These are phyloP conservation scores for Ophonus ardosiacus DNA, from an alignment of 2,888 invertebrate genomes.

Conservation along the genomic window DNA sequence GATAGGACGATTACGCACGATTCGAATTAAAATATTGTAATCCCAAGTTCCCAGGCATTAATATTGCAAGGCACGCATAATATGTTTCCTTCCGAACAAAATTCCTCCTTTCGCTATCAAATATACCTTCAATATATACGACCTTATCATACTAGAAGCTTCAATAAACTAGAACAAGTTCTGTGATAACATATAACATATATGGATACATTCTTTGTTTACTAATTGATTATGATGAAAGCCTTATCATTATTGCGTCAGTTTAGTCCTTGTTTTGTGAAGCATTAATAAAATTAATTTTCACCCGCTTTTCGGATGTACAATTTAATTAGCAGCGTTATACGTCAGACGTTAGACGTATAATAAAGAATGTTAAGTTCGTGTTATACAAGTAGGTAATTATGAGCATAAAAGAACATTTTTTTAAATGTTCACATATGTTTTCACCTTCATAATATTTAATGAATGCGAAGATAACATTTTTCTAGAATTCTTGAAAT, in stretches of 20 bases:
- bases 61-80: constrained; percentile 6
- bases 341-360: background rate
- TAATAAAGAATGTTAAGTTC: background rate
- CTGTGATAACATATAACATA: background rate
- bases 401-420: background rate
- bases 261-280: background rate
- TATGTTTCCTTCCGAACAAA: constrained; percentile 4
- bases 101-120: constrained; percentile 7
- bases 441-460: background rate
- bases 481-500: background rate
- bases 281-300: background rate
- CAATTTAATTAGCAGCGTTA: background rate
- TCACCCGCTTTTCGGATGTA: background rate
- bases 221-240: constrained; percentile 12
- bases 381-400: background rate
- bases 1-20: background rate
- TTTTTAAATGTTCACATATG: background rate
- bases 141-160: background rate
- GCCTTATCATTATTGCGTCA: constrained; percentile 11
- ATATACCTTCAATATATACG: constrained; percentile 1
- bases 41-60: constrained; percentile 12
- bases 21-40: background rate
- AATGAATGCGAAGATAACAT: background rate
- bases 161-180: background rate
- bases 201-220: background rate